Evolutionary conservation across 2,888 invertebrate species (phyloP).

Genomic region (Schrankia costaestrigalis): DNA sequence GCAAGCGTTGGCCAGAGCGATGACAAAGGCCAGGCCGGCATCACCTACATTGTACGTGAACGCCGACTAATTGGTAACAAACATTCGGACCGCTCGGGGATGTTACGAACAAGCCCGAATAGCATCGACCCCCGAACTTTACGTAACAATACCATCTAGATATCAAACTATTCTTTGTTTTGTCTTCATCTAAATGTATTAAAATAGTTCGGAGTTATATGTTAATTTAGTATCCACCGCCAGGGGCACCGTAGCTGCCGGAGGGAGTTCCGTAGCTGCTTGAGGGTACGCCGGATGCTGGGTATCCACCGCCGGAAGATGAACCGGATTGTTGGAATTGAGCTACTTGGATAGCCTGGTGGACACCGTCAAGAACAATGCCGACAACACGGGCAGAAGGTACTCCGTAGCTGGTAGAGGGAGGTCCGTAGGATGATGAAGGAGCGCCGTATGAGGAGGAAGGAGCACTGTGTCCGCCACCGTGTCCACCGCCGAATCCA

Average conservation of each 20-base stretch:
- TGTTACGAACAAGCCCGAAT: conserved; percentile 58
- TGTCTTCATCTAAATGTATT: conserved; percentile 27
- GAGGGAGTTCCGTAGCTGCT: conserved; percentile 85
- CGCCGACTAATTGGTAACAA: conserved; percentile 53
- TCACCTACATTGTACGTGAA: conserved; percentile 78
- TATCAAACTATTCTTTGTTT: conserved; percentile 10
- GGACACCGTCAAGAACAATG: conserved; percentile 91
- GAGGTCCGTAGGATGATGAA: conserved; percentile 83
- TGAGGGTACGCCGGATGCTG: conserved; percentile 79
- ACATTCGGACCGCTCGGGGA: conserved; percentile 59
- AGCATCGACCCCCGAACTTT: conserved; percentile 45
- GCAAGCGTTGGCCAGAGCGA: conserved; percentile 68
- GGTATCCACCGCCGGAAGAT: conserved; percentile 75
- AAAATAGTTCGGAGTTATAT: conserved; percentile 27
- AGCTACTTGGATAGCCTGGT: conserved; percentile 93
- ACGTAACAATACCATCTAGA: conserved; percentile 29
- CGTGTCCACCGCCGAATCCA: conserved; percentile 78
- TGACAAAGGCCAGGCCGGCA: conserved; percentile 48
- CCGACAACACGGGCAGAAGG: conserved; percentile 85
- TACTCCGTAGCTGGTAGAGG: conserved; percentile 75
- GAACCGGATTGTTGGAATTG: conserved; percentile 86
- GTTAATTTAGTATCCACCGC: conserved; percentile 70
- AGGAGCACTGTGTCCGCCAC: conserved; percentile 85
- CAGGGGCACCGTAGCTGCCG: conserved; percentile 86
- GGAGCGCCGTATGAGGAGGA: conserved; percentile 84